Conservation (phyloP, 2,797 vertebrate species). For the Sphenopsis melanotis region DNA sequence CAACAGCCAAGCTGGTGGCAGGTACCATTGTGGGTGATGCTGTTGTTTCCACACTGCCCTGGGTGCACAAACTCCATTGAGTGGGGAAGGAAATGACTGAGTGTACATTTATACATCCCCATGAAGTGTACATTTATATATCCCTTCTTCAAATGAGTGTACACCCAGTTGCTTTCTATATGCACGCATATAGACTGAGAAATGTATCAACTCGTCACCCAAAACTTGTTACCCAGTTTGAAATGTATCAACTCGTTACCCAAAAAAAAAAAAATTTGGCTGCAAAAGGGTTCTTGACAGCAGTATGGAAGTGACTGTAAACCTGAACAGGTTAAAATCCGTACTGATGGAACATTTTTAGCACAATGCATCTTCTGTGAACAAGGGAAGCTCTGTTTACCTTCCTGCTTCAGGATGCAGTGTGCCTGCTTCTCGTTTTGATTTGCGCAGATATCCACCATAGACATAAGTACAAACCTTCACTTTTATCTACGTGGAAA, state of each 20-base stretch:
- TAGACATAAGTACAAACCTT: not conserved
- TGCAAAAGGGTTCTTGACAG: not conserved
- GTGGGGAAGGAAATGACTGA: not conserved
- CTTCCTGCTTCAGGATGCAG: not conserved
- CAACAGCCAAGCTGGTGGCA: not conserved
- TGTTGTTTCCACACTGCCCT: not conserved
- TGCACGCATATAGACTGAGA: fast-evolving
- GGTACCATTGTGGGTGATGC: not conserved
- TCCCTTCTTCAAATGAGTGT: not conserved
- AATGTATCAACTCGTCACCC: not conserved
- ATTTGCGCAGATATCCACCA: not conserved
- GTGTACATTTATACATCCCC: not conserved
- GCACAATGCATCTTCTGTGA: not conserved
- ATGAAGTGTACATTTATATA: not conserved
- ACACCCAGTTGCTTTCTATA: fast-evolving
- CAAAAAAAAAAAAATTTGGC: not conserved
- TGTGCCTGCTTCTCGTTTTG: not conserved
- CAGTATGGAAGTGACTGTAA: not conserved
- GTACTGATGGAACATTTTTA: not conserved
- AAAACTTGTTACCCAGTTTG: not conserved
- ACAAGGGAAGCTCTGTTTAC: not conserved
- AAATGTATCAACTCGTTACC: not conserved
- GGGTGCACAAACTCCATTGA: not conserved
- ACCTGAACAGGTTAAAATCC: not conserved
- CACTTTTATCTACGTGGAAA: not conserved